Conservation (phyloP, 2,797 vertebrate species). For the Myotis myotis region DNA sequence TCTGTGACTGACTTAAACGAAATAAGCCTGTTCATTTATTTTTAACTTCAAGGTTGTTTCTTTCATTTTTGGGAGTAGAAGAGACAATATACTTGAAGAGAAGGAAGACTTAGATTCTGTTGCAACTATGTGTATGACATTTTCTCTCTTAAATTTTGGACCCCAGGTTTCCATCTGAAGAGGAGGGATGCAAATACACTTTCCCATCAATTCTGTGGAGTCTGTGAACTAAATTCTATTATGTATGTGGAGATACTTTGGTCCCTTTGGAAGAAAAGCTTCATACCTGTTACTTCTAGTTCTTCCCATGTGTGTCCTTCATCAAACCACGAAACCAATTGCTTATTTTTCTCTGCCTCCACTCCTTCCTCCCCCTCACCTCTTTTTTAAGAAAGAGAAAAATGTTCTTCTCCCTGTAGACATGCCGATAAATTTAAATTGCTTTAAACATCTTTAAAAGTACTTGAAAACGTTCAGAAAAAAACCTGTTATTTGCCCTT, state of each 20-base stretch:
- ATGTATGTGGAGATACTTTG: neutral
- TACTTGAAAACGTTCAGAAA: slow-evolving; percentile 21
- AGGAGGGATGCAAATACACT: neutral
- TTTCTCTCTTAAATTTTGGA: neutral
- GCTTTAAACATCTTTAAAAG: neutral
- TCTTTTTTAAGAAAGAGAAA: neutral
- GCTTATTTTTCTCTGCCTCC: neutral
- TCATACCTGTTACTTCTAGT: neutral
- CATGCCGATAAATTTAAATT: slow-evolving; percentile 15
- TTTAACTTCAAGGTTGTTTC: neutral
- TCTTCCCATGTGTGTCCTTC: neutral
- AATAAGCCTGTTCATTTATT: neutral
- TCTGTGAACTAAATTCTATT: slow-evolving; percentile 1
- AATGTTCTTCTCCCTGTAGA: neutral
- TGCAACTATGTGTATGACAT: neutral
- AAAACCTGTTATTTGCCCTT: neutral
- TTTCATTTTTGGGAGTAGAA: neutral
- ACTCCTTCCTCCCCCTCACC: neutral
- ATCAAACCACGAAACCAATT: neutral
- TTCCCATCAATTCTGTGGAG: neutral
- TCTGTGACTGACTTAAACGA: neutral
- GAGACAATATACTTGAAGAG: neutral
- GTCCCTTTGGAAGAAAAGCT: slow-evolving; percentile 1
- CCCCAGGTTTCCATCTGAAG: neutral
- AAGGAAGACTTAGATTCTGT: neutral